Evolutionary conservation across 2,888 invertebrate species (phyloP).

Genomic region (Calameuta pallipes): DNA sequence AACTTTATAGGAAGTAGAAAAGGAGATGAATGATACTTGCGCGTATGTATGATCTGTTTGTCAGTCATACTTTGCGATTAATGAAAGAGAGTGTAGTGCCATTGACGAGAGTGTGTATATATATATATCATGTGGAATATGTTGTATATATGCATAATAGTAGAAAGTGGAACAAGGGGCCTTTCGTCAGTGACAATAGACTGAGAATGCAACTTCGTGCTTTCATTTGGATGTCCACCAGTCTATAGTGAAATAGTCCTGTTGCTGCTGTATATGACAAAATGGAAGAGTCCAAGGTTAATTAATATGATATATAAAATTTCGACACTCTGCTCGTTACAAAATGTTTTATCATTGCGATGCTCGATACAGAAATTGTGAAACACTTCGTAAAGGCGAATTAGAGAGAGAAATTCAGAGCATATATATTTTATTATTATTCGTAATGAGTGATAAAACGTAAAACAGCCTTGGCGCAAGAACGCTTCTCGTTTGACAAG

Average conservation of each 20-base stretch:
- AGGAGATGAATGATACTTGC: neutral
- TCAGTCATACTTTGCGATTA: slow-evolving; percentile 2
- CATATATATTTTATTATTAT: neutral
- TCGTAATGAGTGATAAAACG: neutral
- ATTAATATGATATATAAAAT: neutral
- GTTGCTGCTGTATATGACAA: neutral
- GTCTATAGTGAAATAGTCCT: neutral
- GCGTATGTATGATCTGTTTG: neutral
- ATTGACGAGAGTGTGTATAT: slow-evolving; percentile 17
- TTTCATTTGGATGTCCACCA: slow-evolving; percentile 42
- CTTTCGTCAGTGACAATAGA: slow-evolving; percentile 33
- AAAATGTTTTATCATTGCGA: neutral
- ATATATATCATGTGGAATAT: neutral
- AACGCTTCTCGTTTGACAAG: neutral
- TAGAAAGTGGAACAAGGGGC: slow-evolving; percentile 34
- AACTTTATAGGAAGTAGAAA: neutral
- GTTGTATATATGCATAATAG: slow-evolving; percentile 13
- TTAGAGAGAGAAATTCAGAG: neutral
- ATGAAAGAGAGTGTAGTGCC: slow-evolving; percentile 22
- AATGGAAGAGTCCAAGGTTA: neutral
- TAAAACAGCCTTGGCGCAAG: neutral
- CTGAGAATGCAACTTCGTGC: slow-evolving; percentile 27
- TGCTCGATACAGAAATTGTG: neutral
- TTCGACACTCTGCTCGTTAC: neutral
- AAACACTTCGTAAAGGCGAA: neutral